Evolutionary conservation across 2,113 vertebrate genomes (phyloP).

Genomic region (Syrrhaptes paradoxus): DNA sequence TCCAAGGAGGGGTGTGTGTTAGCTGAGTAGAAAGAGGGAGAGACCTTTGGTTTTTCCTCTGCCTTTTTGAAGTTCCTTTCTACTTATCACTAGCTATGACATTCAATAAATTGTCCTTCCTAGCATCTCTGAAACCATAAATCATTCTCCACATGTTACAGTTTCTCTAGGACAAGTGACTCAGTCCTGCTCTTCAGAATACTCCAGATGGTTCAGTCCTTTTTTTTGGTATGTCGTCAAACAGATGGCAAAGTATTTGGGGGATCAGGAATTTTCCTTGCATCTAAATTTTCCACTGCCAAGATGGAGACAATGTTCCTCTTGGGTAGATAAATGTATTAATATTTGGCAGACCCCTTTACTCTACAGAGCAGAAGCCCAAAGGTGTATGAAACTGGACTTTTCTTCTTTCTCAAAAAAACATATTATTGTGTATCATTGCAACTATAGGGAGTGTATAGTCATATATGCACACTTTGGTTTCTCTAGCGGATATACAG

Average conservation of each 20-base stretch:
- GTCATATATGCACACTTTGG: not conserved
- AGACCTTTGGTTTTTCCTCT: not conserved
- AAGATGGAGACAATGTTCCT: not conserved
- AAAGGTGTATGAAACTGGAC: not conserved
- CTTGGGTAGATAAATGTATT: not conserved
- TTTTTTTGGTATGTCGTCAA: not conserved
- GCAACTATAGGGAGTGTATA: not conserved
- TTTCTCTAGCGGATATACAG: not conserved
- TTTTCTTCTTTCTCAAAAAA: not conserved
- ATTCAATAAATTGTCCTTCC: not conserved
- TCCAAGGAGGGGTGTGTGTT: not conserved
- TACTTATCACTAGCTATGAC: not conserved
- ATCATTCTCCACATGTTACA: not conserved
- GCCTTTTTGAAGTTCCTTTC: not conserved
- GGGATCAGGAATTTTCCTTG: not conserved
- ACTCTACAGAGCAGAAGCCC: not conserved
- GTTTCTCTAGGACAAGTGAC: not conserved
- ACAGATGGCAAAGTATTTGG: not conserved
- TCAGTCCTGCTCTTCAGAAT: not conserved
- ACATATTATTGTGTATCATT: not conserved
- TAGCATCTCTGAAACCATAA: not conserved
- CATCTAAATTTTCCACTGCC: not conserved
- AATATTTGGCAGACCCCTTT: not conserved
- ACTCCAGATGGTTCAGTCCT: not conserved
- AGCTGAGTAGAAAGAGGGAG: not conserved